phyloP scores from a whole-genome alignment of 2,113 vertebrate species.

The Acrocephalus arundinaceus region DNA sequence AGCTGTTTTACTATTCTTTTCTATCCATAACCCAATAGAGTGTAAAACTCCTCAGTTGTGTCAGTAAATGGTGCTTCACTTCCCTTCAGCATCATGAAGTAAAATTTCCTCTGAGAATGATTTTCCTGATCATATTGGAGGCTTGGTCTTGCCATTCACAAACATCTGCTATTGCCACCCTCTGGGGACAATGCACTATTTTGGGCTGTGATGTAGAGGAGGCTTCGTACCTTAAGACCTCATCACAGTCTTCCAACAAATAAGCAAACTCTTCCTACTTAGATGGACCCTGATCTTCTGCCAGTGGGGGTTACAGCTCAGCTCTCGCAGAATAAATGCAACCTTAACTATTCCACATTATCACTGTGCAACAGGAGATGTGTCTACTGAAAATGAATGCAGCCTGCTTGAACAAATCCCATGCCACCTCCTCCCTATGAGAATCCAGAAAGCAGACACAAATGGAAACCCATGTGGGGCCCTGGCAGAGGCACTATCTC shows the following conservation, averaged over 20 bases:
- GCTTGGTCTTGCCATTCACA: constrained; percentile 37
- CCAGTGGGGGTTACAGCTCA: neutral
- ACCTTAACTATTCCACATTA: neutral
- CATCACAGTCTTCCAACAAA: neutral
- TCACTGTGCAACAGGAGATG: neutral
- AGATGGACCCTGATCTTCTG: neutral
- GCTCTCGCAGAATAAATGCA: neutral
- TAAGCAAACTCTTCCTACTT: neutral
- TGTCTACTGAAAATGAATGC: neutral
- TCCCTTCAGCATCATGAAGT: constrained; percentile 48
- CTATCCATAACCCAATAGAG: constrained; percentile 18
- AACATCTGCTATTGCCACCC: neutral
- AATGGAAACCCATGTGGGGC: neutral
- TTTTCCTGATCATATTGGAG: constrained; percentile 19
- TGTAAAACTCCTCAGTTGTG: constrained; percentile 48
- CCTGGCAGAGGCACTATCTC: neutral
- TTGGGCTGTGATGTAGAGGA: neutral
- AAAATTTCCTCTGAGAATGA: constrained; percentile 42
- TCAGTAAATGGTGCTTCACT: constrained; percentile 48
- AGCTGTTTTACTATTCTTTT: constrained; percentile 58
- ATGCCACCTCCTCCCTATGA: neutral
- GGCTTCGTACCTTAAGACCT: neutral
- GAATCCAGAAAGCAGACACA: neutral
- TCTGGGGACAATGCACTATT: neutral
- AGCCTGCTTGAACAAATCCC: neutral